A percentile compares a stretch with the other conserved stretches of the same genome.
These are phyloP conservation scores for Charaxes varanes DNA, from an alignment of 1,140 invertebrate species.

Conservation along the genomic window DNA sequence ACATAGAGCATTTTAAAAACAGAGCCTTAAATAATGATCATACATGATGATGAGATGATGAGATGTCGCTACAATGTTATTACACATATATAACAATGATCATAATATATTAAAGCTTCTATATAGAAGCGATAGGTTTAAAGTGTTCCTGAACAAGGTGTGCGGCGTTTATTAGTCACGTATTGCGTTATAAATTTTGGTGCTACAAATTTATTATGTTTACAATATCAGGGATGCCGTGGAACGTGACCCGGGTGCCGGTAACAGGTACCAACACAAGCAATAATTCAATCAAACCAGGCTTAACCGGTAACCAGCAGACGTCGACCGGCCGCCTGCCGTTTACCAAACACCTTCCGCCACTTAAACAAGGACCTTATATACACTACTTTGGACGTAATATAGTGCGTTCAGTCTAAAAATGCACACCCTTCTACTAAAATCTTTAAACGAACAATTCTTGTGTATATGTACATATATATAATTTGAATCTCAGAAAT, in stretches of 20 bases:
- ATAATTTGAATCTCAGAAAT: too few species aligned
- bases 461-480: too few species aligned
- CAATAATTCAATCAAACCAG: constrained; percentile 67
- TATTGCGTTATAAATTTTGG: constrained; percentile 24
- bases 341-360: constrained; percentile 61
- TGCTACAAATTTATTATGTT: constrained; percentile 22
- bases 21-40: too few species aligned
- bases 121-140: neutral
- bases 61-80: too few species aligned
- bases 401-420: too few species aligned
- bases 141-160: constrained; percentile 10
- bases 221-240: constrained; percentile 24
- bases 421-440: too few species aligned
- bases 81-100: neutral
- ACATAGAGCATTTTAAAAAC: too few species aligned
- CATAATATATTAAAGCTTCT: neutral
- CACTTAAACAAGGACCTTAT: constrained; percentile 33
- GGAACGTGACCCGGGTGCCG: constrained; percentile 41
- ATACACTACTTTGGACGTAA: too few species aligned
- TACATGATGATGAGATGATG: too few species aligned
- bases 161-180: constrained; percentile 14
- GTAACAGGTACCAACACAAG: constrained; percentile 43
- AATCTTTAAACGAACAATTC: too few species aligned
- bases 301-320: constrained; percentile 36
- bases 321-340: constrained; percentile 34